Evolutionary conservation across 1,140 invertebrate species (phyloP).

Genomic region (Drosophila ogumai): DNA sequence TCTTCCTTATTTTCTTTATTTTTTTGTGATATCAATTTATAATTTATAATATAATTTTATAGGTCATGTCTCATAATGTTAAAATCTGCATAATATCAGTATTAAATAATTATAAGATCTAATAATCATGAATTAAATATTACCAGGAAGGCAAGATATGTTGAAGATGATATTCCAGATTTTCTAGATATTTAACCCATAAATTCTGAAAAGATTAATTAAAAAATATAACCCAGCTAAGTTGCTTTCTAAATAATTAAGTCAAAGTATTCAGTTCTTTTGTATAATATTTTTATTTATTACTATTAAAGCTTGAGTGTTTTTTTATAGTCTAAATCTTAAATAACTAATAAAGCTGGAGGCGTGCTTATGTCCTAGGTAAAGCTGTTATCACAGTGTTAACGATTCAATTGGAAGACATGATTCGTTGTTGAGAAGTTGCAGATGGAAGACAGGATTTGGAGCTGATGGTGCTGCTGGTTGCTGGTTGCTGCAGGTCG

Average conservation of each 20-base stretch:
- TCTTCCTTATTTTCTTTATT: too few relatives aligned
- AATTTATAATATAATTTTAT: too few relatives aligned
- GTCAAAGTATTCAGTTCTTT: constrained; percentile 27
- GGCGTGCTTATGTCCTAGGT: constrained; percentile 42
- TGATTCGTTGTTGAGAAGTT: constrained; percentile 57
- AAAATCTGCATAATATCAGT: too few relatives aligned
- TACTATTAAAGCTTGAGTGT: constrained; percentile 71
- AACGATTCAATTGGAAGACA: constrained; percentile 74
- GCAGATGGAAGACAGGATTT: constrained; percentile 39
- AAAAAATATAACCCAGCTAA: neutral
- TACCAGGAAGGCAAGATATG: too few relatives aligned
- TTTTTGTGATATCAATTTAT: too few relatives aligned
- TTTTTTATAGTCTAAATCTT: constrained; percentile 35
- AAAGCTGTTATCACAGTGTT: constrained; percentile 76
- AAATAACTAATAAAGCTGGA: constrained; percentile 17
- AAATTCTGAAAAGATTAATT: neutral
- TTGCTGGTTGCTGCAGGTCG: constrained; percentile 24
- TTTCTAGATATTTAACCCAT: neutral
- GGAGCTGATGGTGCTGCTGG: constrained; percentile 3
- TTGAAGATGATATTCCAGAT: neutral
- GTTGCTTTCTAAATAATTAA: constrained; percentile 5
- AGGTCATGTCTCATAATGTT: too few relatives aligned
- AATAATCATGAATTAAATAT: too few relatives aligned
- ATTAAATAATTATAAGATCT: too few relatives aligned
- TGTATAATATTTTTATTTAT: constrained; percentile 52